Evolutionary conservation across 2,888 invertebrate species (phyloP).

Genomic region (Ferdinandea cuprea): DNA sequence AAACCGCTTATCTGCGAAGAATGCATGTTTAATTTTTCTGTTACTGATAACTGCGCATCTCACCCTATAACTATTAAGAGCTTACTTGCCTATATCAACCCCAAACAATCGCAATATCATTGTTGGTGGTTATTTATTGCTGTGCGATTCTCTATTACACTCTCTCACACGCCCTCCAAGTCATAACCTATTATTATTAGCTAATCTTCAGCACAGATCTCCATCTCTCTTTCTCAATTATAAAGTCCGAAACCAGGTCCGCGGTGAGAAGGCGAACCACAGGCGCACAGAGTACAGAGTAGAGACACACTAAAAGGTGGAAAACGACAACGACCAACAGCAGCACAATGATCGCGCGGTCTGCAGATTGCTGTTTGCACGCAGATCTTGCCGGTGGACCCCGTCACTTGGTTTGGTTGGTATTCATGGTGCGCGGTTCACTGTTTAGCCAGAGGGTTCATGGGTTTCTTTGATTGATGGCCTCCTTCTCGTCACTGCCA

Average conservation of each 20-base stretch:
- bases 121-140: conserved; percentile 72
- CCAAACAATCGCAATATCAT: conserved; percentile 61
- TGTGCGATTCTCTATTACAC: conserved; percentile 72
- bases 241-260: conserved; percentile 35
- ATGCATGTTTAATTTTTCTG: too few relatives aligned
- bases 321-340: conserved; percentile 31
- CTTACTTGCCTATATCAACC: conserved; percentile 41
- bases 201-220: conserved; percentile 67
- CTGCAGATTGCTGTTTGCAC: conserved; percentile 34
- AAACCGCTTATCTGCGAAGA: conserved; percentile 10
- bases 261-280: conserved; percentile 25
- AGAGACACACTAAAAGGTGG: conserved; percentile 30
- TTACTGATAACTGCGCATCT: conserved; percentile 57
- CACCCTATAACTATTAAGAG: not conserved
- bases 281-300: too few relatives aligned
- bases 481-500: conserved; percentile 74
- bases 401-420: not conserved
- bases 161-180: conserved; percentile 68
- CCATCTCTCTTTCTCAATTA: conserved; percentile 74
- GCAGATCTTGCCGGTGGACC: conserved; percentile 37
- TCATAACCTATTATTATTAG: conserved; percentile 73
- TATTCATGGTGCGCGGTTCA: conserved; percentile 8
- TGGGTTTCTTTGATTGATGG: conserved; percentile 68
- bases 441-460: conserved; percentile 56
- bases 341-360: conserved; percentile 42